Base-by-base conservation (phyloP, 1,140 invertebrate genomes). In the Leptoteleia sp. region DNA sequence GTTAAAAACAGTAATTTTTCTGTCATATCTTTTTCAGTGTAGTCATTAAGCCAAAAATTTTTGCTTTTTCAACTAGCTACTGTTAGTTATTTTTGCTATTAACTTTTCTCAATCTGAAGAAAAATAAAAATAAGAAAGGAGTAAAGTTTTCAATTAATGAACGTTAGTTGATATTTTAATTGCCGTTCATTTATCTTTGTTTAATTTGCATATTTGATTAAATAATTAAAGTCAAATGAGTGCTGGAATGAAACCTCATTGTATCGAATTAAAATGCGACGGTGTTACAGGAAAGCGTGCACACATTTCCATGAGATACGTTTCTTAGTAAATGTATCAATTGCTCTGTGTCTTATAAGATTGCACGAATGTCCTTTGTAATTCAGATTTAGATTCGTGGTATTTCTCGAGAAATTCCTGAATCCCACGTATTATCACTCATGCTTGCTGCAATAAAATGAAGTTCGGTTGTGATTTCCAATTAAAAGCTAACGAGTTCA, bases 311-410 rank as follows among this genome's bases (percentile, higher is more conserved):
- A 70, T 52, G 35, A 42, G 54, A 52, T 50, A 52, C 35, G 25
- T 50, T 70, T 59, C 65, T 40, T 16, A 27, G 15, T 50, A 57
- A 70, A 61, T 59, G 65, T 70, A 70, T 70, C 52, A 50, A 70
- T 70, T 59, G 1, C 52, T 12, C 11, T 11, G 50, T 38, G 37
- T 59, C 35, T 70, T 61, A 61, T 52, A 43, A 70, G 45, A 70
- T 61, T 59, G 52, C 19, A 43, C 65, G 42, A 50, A 42, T 33
- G 25, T 31, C 65, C 50, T 70, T 70, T 57, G 65, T 70, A 68
- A 68, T 68, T 68, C 42, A 47, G 40, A 68, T 68, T 42, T 57
- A 47, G 42, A 57, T 68, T 57, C 64, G 50, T 31, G 50, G 52
- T 45, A 48, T 68, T 57, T 68, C 40, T 68, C 42, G 64, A 38